Conservation (phyloP, 2,888 invertebrate genomes). For the Caenorhabditis sulstoni region DNA sequence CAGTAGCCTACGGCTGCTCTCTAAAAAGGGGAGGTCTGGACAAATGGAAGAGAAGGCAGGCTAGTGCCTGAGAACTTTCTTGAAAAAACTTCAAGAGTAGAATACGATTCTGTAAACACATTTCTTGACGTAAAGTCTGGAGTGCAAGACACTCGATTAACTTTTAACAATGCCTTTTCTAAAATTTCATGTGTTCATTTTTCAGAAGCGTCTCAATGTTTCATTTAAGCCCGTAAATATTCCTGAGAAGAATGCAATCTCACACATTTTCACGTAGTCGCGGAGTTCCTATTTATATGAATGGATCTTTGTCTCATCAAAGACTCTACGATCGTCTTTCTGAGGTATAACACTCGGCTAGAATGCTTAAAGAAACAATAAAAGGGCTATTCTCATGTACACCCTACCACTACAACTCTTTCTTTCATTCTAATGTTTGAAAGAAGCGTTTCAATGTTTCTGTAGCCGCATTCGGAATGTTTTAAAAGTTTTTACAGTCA, state of each 20-base stretch:
- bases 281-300: conserved; percentile 70
- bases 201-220: neutral
- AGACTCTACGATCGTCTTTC: conserved; percentile 58
- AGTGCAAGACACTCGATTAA: conserved; percentile 56
- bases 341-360: conserved; percentile 28
- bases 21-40: conserved; percentile 2
- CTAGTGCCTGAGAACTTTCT: conserved; percentile 39
- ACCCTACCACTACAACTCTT: no score
- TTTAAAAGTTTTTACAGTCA: no score
- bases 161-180: conserved; percentile 7
- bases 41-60: conserved; percentile 1
- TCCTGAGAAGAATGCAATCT: conserved; percentile 65
- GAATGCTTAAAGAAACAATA: no score
- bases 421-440: conserved; percentile 4
- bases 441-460: conserved; percentile 16
- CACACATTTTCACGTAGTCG: conserved; percentile 73
- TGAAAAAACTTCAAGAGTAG: no score
- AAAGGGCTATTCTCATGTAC: no score
- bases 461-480: no score
- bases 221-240: neutral
- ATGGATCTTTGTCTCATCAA: conserved; percentile 68
- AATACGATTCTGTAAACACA: no score
- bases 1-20: conserved; percentile 15
- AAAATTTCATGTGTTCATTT: neutral
- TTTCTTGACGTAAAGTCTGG: no score